Evolutionary conservation across 2,888 invertebrate genomes (phyloP).

Genomic region (Pseudanteris insignis): DNA sequence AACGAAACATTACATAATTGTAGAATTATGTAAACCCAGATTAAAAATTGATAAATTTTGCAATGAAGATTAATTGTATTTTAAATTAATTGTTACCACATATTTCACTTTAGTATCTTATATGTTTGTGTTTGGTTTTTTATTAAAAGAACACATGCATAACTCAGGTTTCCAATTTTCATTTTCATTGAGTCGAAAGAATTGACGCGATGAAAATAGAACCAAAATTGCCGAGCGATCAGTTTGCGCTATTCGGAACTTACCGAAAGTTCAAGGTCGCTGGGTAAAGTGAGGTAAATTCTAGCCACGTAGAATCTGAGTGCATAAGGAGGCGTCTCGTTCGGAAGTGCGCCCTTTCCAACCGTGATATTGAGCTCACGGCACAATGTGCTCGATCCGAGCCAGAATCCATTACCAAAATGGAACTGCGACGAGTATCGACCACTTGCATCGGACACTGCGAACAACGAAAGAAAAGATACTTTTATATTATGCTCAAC

Average conservation of each 20-base stretch:
- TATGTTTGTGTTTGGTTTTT: not conserved
- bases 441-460: constrained; percentile 84
- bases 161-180: too few species aligned
- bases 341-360: constrained; percentile 64
- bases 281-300: constrained; percentile 70
- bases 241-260: too few species aligned
- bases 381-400: constrained; percentile 79
- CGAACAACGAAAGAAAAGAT: constrained; percentile 46
- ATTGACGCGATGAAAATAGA: not conserved
- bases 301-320: constrained; percentile 73
- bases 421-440: constrained; percentile 80
- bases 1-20: constrained; percentile 3
- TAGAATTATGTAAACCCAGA: not conserved
- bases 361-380: constrained; percentile 72
- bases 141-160: too few species aligned
- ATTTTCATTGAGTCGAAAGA: not conserved
- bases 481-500: not conserved
- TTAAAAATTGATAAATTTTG: too few species aligned
- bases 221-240: not conserved
- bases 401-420: constrained; percentile 84
- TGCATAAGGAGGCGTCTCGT: constrained; percentile 71
- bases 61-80: not conserved
- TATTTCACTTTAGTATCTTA: not conserved
- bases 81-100: too few species aligned
- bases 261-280: constrained; percentile 69